These are phyloP conservation scores for Zhengitettix transpicula DNA, from an alignment of 2,888 invertebrate species.

Conservation along the genomic window DNA sequence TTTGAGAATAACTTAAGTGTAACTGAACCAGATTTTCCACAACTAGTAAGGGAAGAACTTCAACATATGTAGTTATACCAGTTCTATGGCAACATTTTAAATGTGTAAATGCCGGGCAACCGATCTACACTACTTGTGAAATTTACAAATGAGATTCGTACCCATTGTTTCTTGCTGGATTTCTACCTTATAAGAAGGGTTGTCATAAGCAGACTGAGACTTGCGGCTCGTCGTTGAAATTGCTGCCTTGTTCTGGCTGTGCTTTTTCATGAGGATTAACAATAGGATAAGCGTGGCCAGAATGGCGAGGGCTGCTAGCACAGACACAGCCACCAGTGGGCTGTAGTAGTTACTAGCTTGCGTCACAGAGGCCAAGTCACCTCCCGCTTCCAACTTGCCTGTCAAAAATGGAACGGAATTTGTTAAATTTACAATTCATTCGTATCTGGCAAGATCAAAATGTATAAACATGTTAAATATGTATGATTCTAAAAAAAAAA, in stretches of 20 bases:
- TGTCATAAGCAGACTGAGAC: constrained; percentile 58
- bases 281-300: constrained; percentile 63
- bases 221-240: constrained; percentile 61
- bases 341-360: constrained; percentile 62
- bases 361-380: constrained; percentile 9
- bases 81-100: too few species aligned
- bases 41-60: too few species aligned
- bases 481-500: not conserved
- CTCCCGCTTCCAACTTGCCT: constrained; percentile 34
- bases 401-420: constrained; percentile 7
- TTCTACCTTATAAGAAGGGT: constrained; percentile 87
- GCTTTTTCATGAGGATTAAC: constrained; percentile 60
- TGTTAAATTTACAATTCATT: not conserved
- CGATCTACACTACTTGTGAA: too few species aligned
- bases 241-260: constrained; percentile 52
- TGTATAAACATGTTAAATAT: too few species aligned
- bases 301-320: constrained; percentile 71
- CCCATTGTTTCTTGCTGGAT: constrained; percentile 86
- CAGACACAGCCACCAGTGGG: constrained; percentile 72
- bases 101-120: too few species aligned
- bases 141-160: constrained; percentile 23
- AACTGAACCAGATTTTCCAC: too few species aligned
- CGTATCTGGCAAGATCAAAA: not conserved
- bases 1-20: too few species aligned
- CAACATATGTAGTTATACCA: too few species aligned